Evolutionary conservation across 1,140 invertebrate species (phyloP), one percentile per base, ranked within the genome.

Genomic region (Cydia fagiglandana): DNA sequence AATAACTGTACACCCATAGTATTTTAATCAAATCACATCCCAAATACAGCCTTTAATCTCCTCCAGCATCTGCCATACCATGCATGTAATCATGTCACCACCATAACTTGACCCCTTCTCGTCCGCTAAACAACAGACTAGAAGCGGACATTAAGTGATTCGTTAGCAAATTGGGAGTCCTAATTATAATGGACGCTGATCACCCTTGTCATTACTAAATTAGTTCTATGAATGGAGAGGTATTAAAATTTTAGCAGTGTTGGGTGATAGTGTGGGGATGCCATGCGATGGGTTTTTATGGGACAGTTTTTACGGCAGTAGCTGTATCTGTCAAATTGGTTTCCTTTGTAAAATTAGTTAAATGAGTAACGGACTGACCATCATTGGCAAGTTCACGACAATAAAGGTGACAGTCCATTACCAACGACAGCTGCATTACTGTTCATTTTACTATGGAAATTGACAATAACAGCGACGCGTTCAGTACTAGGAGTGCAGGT

Each of bases 171-270:
- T 70, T 70, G 34, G 34, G 34, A 24, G 66, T n/a, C 34, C 38
- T 10, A 38, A 38, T 70, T 70, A 70, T 38, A 38, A 45, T 70
- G 66, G 38, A 0, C 9, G 34, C 0, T 6, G 66, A 20, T 70
- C 64, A 68, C 66, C 66, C 66, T 70, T 70, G 66, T 70, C 66
- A 70, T 70, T 70, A 70, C 66, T 70, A 70, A 70, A 70, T 70
- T 70, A 70, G 66, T 70, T 68, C 64, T 68, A 70, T 70, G 66
- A 70, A 70, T 45, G 3, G 66, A 70, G 34, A 70, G 66, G 66
- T 70, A 70, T 70, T 70, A 70, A 70, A 70, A 70, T 70, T 70
- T 70, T 70, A 70, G 66, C 34, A 4, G 34, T 38, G 64, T 38
- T 13, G 66, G 66, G 34, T 70, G 66, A 70, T 70, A 70, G 30